Evolutionary conservation across 2,888 invertebrate species (phyloP).

Genomic region (Elegia similella): DNA sequence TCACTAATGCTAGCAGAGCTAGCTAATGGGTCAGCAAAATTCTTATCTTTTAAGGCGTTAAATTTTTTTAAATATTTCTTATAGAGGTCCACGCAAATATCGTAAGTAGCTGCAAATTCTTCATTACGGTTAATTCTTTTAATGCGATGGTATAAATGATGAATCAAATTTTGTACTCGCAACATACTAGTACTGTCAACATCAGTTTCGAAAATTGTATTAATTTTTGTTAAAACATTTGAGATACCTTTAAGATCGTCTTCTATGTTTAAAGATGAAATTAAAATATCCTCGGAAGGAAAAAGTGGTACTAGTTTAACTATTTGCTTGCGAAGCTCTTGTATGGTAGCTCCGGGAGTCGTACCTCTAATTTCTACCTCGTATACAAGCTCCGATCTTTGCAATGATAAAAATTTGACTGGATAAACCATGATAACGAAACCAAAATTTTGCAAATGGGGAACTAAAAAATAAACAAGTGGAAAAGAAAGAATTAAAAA

Average conservation of each 20-base stretch:
- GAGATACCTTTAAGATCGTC: background rate
- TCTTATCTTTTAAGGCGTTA: background rate
- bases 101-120: background rate
- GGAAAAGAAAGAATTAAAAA: background rate
- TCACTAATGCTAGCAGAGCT: background rate
- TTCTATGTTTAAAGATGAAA: background rate
- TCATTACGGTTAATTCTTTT: background rate
- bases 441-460: background rate
- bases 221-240: background rate
- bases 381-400: background rate
- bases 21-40: too few relatives aligned
- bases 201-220: background rate
- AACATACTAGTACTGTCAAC: background rate
- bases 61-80: background rate
- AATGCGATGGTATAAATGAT: background rate
- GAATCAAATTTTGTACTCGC: background rate
- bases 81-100: background rate
- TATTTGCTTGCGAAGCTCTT: background rate
- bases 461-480: background rate
- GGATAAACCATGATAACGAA: background rate
- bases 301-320: background rate
- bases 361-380: background rate
- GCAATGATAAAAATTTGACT: background rate
- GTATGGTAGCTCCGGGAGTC: background rate
- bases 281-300: background rate